Conservation (phyloP, 2,888 invertebrate genomes). For the Volucella zonaria region DNA sequence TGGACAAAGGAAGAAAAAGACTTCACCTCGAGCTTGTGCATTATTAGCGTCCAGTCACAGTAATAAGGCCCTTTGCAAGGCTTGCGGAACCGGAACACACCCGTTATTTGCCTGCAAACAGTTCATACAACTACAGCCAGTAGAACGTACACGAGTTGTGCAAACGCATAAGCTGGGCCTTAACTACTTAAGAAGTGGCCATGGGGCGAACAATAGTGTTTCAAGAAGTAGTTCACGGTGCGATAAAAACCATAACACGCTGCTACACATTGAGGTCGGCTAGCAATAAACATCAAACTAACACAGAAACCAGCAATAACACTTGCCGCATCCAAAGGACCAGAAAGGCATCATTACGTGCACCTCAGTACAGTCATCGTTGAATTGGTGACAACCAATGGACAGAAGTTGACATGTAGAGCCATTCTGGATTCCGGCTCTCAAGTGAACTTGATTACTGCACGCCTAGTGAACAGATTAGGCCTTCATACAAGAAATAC, state of each 20-base stretch:
- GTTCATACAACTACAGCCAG: too few relatives aligned
- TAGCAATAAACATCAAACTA: slow-evolving; percentile 10
- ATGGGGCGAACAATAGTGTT: slow-evolving; percentile 13
- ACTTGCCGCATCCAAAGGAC: not conserved
- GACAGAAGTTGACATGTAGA: slow-evolving; percentile 9
- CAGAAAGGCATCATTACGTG: slow-evolving; percentile 16
- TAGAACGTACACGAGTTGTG: slow-evolving; percentile 16
- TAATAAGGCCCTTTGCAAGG: slow-evolving; percentile 4
- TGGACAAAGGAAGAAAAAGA: too few relatives aligned
- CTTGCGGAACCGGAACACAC: slow-evolving; percentile 12
- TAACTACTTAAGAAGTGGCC: slow-evolving; percentile 25
- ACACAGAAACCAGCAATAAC: not conserved
- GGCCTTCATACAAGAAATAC: slow-evolving; percentile 12
- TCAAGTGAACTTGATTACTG: slow-evolving; percentile 46
- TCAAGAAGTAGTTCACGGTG: slow-evolving; percentile 35
- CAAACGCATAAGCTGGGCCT: slow-evolving; percentile 2
- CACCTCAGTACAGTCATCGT: slow-evolving; percentile 14
- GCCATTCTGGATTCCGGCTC: too few relatives aligned
- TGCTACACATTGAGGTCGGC: too few relatives aligned
- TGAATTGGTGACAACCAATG: slow-evolving; percentile 15
- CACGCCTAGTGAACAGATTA: slow-evolving; percentile 25
- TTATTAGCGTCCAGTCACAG: too few relatives aligned
- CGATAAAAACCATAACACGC: too few relatives aligned
- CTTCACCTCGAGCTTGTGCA: too few relatives aligned
- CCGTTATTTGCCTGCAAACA: slow-evolving; percentile 37